Evolutionary conservation across 2,888 invertebrate species (phyloP), one percentile per base, ranked within the genome.

Genomic region (Lapara coniferarum): DNA sequence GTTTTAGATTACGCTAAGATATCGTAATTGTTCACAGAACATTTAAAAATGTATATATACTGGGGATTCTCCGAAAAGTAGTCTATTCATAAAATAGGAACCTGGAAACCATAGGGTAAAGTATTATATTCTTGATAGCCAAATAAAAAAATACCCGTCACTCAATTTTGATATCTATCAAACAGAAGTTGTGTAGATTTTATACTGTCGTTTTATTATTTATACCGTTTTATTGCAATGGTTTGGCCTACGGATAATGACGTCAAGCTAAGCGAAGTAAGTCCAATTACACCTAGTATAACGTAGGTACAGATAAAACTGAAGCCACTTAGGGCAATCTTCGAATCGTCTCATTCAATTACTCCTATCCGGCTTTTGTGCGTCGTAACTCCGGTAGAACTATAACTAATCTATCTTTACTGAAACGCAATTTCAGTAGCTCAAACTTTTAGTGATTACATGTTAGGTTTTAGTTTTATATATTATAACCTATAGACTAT

Each of bases 161-260:
- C 2, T 56, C 25, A 25, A 25, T 25, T 25, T 25, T 63, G 25
- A 49, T 19, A 63, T 49, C 63, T 16, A 19, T 49, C 46, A 63
- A 19, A 8, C 63, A 63, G 68, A 69, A 69, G 53, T 63, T 46
- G 19, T 44, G 10, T 25, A 68, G n/a, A 10, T n/a, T 12, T 66
- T 66, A 53, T 1, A 19, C 10, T 66, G 16, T 55, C 55, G 3
- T 4, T 19, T 55, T 55, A 14, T 52, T n/a, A n/a, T 70, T 70
- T 37, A 68, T 44, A 71, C 71, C 74, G 68, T 71, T 73, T 72
- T 69, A 72, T 67, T 69, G 58, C 44, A 52, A 92, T 91, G 90
- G 90, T 91, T 14, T 92, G 92, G 92, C 92, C 92, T 13, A 90
- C 91, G 2, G 80, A 79, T 4, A 70, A 69, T 37, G 92, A 92